These are phyloP conservation scores for Engraulis encrasicolus DNA, from an alignment of 2,113 vertebrate genomes.

Conservation along the genomic window DNA sequence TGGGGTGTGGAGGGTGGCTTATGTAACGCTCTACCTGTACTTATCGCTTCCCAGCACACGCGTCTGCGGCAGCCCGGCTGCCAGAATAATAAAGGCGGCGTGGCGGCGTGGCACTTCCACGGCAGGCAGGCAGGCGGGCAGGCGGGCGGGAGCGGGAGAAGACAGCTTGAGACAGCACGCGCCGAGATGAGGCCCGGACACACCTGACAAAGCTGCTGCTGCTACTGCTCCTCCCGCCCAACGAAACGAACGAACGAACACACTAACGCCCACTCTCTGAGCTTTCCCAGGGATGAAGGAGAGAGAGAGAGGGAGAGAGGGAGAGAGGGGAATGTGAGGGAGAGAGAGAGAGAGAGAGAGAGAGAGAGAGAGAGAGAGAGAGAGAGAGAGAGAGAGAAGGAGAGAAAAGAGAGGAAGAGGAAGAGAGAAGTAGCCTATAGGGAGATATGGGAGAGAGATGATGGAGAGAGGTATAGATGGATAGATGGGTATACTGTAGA, in stretches of 20 bases:
- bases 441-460: constrained; percentile 34
- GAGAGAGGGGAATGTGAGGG: constrained; percentile 22
- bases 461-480: constrained; percentile 8
- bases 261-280: constrained; percentile 47
- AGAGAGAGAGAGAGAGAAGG: constrained; percentile 42
- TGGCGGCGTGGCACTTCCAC: constrained; percentile 58
- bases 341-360: constrained; percentile 45
- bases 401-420: not conserved
- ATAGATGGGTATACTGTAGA: no score
- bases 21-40: constrained; percentile 80
- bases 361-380: not conserved
- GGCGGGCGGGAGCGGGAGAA: constrained; percentile 53
- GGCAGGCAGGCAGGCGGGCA: no score
- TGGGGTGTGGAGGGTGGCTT: no score
- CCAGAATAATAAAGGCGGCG: constrained; percentile 76
- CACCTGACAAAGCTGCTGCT: constrained; percentile 51
- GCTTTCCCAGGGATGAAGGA: constrained; percentile 21
- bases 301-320: constrained; percentile 32
- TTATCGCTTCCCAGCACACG: constrained; percentile 78
- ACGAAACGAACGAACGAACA: no score
- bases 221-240: no score
- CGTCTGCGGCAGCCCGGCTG: constrained; percentile 70
- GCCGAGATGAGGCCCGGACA: constrained; percentile 26
- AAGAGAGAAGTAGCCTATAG: no score
- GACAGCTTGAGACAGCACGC: constrained; percentile 26